phyloP scores from a whole-genome alignment of 2,113 vertebrate species.

The Ictalurus punctatus region DNA sequence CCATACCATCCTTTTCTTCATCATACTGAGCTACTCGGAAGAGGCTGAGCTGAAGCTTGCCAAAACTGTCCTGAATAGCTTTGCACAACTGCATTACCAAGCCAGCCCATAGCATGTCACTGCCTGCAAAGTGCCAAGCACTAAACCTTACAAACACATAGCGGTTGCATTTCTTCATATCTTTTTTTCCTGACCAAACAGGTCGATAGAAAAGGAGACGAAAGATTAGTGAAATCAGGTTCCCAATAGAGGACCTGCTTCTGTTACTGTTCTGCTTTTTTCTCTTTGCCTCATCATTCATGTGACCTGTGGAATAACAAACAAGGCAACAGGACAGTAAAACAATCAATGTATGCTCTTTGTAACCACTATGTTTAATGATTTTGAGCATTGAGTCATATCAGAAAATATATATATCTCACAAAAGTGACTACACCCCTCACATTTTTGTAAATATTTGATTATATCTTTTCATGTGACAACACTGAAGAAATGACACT shows the following conservation, averaged over 20 bases:
- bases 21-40: conserved; percentile 74
- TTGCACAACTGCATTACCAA: conserved; percentile 83
- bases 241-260: conserved; percentile 54
- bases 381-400: not conserved
- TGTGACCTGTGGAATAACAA: conserved; percentile 62
- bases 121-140: conserved; percentile 92
- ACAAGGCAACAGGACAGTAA: not conserved
- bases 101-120: conserved; percentile 91
- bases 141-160: conserved; percentile 89
- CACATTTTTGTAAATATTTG: too few species aligned
- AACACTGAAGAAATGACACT: too few species aligned
- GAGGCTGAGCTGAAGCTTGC: conserved; percentile 79
- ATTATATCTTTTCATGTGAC: too few species aligned
- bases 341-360: not conserved
- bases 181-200: conserved; percentile 75
- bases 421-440: too few species aligned
- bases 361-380: not conserved
- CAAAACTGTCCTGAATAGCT: conserved; percentile 78
- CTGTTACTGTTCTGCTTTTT: conserved; percentile 58
- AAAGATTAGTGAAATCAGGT: conserved; percentile 63
- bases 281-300: conserved; percentile 60
- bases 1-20: conserved; percentile 56
- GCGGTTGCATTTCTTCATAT: conserved; percentile 70
- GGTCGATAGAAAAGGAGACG: conserved; percentile 81
- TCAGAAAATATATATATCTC: not conserved